Percentiles rank a stretch among this genome's conserved stretches.
Evolutionary conservation across 2,797 vertebrate species (phyloP).

Genomic region (Spinus olivaceus): DNA sequence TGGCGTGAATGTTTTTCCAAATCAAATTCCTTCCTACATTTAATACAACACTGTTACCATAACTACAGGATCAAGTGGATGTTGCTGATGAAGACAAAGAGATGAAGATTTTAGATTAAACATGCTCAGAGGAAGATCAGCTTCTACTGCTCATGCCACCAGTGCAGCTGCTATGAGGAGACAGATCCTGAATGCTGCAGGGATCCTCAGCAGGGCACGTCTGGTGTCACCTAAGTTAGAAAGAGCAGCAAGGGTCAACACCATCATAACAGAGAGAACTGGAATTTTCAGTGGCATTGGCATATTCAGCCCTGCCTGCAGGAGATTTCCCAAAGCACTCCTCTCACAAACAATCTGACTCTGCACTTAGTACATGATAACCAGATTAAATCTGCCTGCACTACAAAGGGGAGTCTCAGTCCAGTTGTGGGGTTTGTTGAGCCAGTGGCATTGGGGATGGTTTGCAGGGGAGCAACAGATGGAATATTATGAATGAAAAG

Average conservation of each 20-base stretch:
- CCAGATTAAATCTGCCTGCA: background rate
- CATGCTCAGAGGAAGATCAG: background rate
- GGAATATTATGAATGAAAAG: too few relatives aligned
- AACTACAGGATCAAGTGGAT: background rate
- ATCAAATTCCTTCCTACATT: background rate
- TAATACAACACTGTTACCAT: background rate
- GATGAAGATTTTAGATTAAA: background rate
- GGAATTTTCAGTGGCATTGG: background rate
- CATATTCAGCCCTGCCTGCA: background rate
- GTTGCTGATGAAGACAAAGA: background rate
- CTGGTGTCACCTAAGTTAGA: background rate
- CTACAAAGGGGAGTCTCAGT: too few relatives aligned
- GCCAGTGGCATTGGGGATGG: too few relatives aligned
- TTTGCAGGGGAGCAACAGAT: too few relatives aligned
- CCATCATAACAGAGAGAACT: accelerated
- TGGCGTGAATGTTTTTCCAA: background rate
- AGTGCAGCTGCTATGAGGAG: background rate
- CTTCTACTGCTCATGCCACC: background rate
- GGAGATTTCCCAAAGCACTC: background rate
- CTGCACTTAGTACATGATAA: background rate
- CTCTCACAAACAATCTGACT: background rate
- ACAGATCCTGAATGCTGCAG: background rate
- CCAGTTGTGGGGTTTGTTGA: too few relatives aligned
- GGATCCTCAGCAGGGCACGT: accelerated
- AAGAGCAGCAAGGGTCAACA: background rate